These are phyloP conservation scores for Diorhabda sublineata DNA, from an alignment of 1,140 invertebrate genomes.

Conservation along the genomic window DNA sequence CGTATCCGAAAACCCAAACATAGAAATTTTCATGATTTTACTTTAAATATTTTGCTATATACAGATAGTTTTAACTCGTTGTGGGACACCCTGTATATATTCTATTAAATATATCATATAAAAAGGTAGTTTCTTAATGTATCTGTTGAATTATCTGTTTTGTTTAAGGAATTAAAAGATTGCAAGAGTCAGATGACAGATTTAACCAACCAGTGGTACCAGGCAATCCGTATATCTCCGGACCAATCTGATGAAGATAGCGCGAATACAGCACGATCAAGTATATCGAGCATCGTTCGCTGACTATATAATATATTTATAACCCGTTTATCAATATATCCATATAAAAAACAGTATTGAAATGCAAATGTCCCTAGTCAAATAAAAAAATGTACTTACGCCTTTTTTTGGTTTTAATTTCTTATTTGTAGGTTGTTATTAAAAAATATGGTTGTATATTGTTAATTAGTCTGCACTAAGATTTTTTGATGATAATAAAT, in stretches of 20 bases:
- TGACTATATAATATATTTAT: slow-evolving; percentile 29
- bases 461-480: too few relatives aligned
- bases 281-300: slow-evolving; percentile 47
- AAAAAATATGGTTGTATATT: too few relatives aligned
- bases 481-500: too few relatives aligned
- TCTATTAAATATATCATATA: too few relatives aligned
- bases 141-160: not conserved
- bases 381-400: not conserved
- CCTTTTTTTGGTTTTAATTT: too few relatives aligned
- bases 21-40: too few relatives aligned
- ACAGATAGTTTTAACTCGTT: too few relatives aligned
- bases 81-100: too few relatives aligned
- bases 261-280: slow-evolving; percentile 39
- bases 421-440: too few relatives aligned
- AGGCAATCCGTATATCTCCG: slow-evolving; percentile 82
- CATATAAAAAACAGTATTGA: slow-evolving; percentile 5
- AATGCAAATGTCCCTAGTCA: not conserved
- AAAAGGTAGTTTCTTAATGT: too few relatives aligned
- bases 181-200: slow-evolving; percentile 95
- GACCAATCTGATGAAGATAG: slow-evolving; percentile 64
- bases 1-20: too few relatives aligned
- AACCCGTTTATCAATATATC: slow-evolving; percentile 2
- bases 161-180: slow-evolving; percentile 81
- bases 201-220: slow-evolving; percentile 94
- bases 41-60: too few relatives aligned